Conservation (phyloP, 2,113 vertebrate genomes). For the Ictidomys tridecemlineatus region DNA sequence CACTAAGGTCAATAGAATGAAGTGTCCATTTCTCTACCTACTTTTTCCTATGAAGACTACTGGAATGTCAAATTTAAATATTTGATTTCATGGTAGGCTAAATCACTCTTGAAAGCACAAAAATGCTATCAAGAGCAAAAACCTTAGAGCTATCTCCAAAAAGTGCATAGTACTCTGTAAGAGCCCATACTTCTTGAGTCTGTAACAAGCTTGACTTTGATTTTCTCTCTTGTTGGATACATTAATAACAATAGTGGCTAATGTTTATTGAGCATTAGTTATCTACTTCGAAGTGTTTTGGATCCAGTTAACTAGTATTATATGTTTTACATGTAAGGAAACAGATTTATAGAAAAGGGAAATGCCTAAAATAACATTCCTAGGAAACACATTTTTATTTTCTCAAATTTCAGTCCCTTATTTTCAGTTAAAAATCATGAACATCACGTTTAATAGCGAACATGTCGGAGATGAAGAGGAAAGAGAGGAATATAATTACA, state of each 20-base stretch:
- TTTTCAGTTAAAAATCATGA: constrained; percentile 25
- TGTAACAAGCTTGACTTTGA: not conserved
- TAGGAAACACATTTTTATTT: not conserved
- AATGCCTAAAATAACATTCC: not conserved
- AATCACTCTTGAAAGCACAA: constrained; percentile 4
- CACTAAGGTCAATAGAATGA: not conserved
- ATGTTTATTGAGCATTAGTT: constrained; percentile 18
- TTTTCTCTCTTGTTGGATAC: not conserved
- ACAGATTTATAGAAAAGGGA: not conserved
- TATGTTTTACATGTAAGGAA: not conserved
- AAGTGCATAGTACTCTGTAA: not conserved
- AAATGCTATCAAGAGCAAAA: not conserved
- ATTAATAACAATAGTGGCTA: not conserved
- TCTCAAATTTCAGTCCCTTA: not conserved
- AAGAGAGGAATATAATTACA: not conserved
- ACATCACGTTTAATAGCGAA: not conserved
- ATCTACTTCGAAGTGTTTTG: constrained; percentile 15
- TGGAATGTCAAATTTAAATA: not conserved
- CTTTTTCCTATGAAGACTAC: not conserved
- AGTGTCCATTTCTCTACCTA: not conserved
- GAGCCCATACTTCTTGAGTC: not conserved
- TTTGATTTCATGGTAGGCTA: not conserved
- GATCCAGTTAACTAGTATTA: not conserved
- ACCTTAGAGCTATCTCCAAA: not conserved
- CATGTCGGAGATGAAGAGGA: not conserved